Evolutionary conservation across 1,140 invertebrate species (phyloP), one percentile per base, ranked within the genome.

Genomic region (Aphidius gifuensis): DNA sequence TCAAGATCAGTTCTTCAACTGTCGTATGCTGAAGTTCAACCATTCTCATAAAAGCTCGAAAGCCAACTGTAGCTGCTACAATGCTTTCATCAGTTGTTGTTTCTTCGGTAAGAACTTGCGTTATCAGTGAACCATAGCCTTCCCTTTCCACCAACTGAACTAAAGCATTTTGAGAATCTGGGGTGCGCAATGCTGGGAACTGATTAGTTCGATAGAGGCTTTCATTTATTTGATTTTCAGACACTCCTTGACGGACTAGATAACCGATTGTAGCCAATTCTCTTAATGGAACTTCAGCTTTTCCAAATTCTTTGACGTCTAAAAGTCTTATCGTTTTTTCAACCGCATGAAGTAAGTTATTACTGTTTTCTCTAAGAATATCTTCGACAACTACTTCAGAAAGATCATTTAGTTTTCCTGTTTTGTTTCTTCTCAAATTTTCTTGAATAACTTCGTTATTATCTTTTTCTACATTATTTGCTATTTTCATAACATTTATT

Each of bases 41-140:
- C 90, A 93, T 92, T 70, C 86, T 87, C 80, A 93, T 88, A 69
- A 93, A 91, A 6, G 92, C 91, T 68, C 86, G 85, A 74, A 93
- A 92, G 7, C 91, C 91, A 58, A 90, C 88, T 59, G 89, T 91
- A 1, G 89, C 85, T 11, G 88, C 90, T 43, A 91, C 82, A 16
- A 87, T 79, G 55, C 86, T 87, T 75, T 92, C 90, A 67, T 90
- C 89, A 42, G 88, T 85, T 9, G 84, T 85, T 5, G 87, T 86
- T 75, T 92, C 90, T 79, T 92, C 89, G 0, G 88, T 88, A 11
- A 93, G 81, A 23, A 92, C 88, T 77, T 92, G 88, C 0, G 89
- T 87, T 56, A 93, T 91, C 6, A 93, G 75, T 1, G 90, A 84
- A 7, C 88, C 89, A 70, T 92, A 86, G 3, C 92, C 91, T 76